Conservation (phyloP, 2,113 vertebrate genomes). For the Asarcornis scutulata region DNA sequence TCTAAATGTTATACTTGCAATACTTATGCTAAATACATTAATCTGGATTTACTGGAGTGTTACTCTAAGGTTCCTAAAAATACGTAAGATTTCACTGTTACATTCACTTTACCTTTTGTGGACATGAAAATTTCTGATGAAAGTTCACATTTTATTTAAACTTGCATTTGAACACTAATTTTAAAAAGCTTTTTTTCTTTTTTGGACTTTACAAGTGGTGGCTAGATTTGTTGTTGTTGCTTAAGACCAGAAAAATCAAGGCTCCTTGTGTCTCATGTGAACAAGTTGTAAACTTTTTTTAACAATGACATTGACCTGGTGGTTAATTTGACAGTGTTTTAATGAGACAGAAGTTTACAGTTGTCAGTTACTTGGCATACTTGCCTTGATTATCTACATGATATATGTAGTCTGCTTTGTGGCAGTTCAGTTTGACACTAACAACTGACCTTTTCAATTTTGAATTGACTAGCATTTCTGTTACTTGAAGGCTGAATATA, state of each 20-base stretch:
- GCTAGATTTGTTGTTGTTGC: not conserved
- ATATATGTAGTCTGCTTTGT: slow-evolving; percentile 21
- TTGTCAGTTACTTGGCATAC: slow-evolving; percentile 62
- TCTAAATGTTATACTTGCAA: not conserved
- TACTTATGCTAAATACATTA: not conserved
- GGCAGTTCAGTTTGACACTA: slow-evolving; percentile 50
- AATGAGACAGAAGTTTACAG: slow-evolving; percentile 44
- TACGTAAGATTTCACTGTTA: not conserved
- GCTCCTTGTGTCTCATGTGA: not conserved
- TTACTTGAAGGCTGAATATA: slow-evolving; percentile 20
- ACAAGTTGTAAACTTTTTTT: slow-evolving; percentile 9
- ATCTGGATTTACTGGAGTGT: not conserved
- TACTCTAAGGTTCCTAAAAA: not conserved
- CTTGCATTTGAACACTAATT: not conserved
- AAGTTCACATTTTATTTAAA: not conserved
- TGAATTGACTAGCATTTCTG: slow-evolving; percentile 58
- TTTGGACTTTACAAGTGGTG: not conserved
- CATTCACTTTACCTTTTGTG: not conserved
- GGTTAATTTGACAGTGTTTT: slow-evolving; percentile 60
- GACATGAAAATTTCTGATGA: not conserved
- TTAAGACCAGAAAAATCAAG: not conserved
- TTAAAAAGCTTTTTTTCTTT: not conserved
- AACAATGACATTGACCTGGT: slow-evolving; percentile 31
- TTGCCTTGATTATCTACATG: slow-evolving; percentile 46
- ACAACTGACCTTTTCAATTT: slow-evolving; percentile 65